Conservation (phyloP, 2,888 invertebrate genomes). For the Allolobophora icterica region DNA sequence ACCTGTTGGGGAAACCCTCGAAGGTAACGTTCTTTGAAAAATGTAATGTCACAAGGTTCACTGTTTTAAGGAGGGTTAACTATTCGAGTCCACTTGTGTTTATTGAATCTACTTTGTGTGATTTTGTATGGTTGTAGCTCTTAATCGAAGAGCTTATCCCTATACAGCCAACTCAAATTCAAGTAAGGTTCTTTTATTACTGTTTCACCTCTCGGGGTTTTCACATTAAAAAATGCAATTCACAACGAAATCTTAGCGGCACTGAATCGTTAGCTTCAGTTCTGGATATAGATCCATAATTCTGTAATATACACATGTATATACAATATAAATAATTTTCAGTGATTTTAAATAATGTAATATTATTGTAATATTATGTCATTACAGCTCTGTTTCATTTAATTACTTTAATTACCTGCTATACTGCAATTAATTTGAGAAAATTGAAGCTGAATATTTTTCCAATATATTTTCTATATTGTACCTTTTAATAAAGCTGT, state of each 20-base stretch:
- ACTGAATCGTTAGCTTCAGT: neutral
- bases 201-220: no score
- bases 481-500: neutral
- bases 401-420: neutral
- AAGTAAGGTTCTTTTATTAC: neutral
- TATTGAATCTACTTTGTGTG: neutral
- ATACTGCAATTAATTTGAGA: neutral
- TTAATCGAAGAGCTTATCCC: neutral
- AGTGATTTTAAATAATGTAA: neutral
- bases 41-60: neutral
- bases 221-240: no score
- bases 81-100: neutral
- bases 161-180: neutral
- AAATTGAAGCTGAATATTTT: neutral
- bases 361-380: neutral
- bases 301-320: neutral
- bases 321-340: neutral
- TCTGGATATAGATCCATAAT: neutral
- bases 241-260: neutral
- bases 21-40: no score
- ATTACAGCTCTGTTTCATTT: neutral
- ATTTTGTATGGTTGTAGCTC: neutral
- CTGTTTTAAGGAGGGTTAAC: neutral
- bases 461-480: neutral
- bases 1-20: no score